Base-by-base conservation (phyloP, 30 jellyfish, hydroid and myxozoan genomes). In the Pseudorhiza aurosa region DNA sequence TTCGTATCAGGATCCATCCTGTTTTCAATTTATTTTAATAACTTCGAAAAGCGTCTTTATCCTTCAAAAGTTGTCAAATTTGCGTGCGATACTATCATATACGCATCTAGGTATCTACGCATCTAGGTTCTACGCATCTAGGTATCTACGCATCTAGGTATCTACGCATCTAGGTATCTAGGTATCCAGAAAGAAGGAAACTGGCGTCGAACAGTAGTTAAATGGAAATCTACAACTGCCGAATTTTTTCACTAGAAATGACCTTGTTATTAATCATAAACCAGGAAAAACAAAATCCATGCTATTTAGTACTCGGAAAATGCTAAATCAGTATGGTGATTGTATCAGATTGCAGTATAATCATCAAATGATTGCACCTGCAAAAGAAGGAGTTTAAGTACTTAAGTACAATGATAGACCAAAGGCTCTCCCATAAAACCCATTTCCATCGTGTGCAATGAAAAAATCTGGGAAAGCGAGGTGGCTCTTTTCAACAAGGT, bases 391-490 rank as follows among this genome's bases (percentile, higher is more conserved):
- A n/a, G n/a, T n/a, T n/a, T n/a, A n/a, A n/a, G n/a, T n/a, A n/a
- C n/a, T n/a, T n/a, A n/a, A n/a, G n/a, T n/a, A n/a, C n/a, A n/a
- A n/a, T n/a, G n/a, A n/a, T n/a, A n/a, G n/a, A n/a, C n/a, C n/a
- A n/a, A n/a, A n/a, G n/a, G n/a, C n/a, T n/a, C n/a, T n/a, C n/a
- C n/a, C n/a, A n/a, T n/a, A n/a, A n/a, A n/a, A n/a, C n/a, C n/a
- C n/a, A n/a, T n/a, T n/a, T n/a, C n/a, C n/a, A n/a, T n/a, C n/a
- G n/a, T n/a, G n/a, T n/a, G n/a, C n/a, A n/a, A n/a, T n/a, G n/a
- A n/a, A 78, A 53, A 78, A 59, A 60, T 46, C 83, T 77, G 82
- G 69, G 6, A 77, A 75, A 45, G 39, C 59, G 65, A 40, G 63
- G 53, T 8, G 26, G 39, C 49, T 77, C n/a, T 27, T 44, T 50